Evolutionary conservation across 2,797 vertebrate species (phyloP).

Genomic region (Cygnus olor): DNA sequence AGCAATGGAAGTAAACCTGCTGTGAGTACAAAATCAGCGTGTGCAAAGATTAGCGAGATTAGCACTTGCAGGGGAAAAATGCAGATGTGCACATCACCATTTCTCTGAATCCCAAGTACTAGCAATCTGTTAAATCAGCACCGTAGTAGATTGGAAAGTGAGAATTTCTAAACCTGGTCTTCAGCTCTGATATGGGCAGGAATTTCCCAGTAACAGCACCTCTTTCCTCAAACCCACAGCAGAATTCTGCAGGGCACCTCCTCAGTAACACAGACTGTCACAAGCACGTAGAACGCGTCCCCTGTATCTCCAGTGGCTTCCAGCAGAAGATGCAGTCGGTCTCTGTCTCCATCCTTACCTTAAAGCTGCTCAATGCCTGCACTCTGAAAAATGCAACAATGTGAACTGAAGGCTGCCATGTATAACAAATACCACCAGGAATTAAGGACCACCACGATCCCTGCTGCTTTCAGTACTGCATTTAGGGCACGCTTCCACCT

Average conservation of each 20-base stretch:
- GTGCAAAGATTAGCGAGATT: not conserved
- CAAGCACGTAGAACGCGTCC: fast-evolving
- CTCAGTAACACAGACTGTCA: not conserved
- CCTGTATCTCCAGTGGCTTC: not conserved
- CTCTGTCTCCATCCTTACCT: not conserved
- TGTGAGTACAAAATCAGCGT: not conserved
- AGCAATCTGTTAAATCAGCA: not conserved
- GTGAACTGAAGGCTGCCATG: not conserved
- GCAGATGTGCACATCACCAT: not conserved
- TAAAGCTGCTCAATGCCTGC: not conserved
- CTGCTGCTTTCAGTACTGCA: not conserved
- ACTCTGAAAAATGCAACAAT: not conserved
- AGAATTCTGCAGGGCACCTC: not conserved
- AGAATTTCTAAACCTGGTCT: not conserved
- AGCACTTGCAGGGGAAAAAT: not conserved
- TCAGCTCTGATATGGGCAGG: not conserved
- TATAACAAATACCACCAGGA: not conserved
- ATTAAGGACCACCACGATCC: not conserved
- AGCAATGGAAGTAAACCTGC: not conserved
- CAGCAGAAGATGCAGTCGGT: not conserved
- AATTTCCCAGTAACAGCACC: not conserved
- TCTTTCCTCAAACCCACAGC: not conserved
- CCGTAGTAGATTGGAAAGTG: not conserved
- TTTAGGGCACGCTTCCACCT: not conserved
- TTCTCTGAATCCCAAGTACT: not conserved